Percentiles rank a stretch among this genome's conserved stretches.
Evolutionary conservation across 1,140 invertebrate genomes (phyloP).

Genomic region (Pogonomyrmex barbatus): DNA sequence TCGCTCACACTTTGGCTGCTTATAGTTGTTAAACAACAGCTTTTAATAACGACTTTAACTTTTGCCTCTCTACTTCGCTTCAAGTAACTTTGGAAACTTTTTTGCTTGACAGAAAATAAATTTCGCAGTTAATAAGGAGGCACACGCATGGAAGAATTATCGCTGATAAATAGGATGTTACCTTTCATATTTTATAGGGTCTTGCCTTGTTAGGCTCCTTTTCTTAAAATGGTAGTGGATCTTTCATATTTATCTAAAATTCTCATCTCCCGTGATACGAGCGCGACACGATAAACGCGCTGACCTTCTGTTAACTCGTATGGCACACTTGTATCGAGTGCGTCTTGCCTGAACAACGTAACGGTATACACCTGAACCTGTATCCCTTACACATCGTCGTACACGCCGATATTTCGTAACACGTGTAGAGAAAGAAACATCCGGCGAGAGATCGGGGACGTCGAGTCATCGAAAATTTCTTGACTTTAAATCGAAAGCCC

Average conservation of each 20-base stretch:
- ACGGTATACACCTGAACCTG: slow-evolving; percentile 49
- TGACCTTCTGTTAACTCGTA: slow-evolving; percentile 41
- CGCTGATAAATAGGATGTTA: slow-evolving; percentile 2
- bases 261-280: not conserved
- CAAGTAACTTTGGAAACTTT: slow-evolving; percentile 10
- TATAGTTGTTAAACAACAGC: slow-evolving; percentile 20
- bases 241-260: not conserved
- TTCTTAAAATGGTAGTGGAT: not conserved
- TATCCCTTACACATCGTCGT: slow-evolving; percentile 36
- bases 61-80: not conserved
- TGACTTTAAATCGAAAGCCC: not conserved
- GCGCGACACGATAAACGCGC: slow-evolving; percentile 17
- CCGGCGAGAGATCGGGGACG: not conserved
- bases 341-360: slow-evolving; percentile 34
- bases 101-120: slow-evolving; percentile 26
- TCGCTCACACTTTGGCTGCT: not conserved
- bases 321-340: slow-evolving; percentile 53
- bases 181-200: not conserved
- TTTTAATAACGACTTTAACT: slow-evolving; percentile 14
- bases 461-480: slow-evolving; percentile 24
- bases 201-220: not conserved
- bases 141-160: not conserved
- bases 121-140: not conserved
- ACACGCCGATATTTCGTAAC: slow-evolving; percentile 13
- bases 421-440: slow-evolving; percentile 14